A percentile compares a stretch with the other conserved stretches of the same genome.
These are phyloP conservation scores for Tuta absoluta DNA, from an alignment of 2,888 invertebrate species.

Conservation along the genomic window DNA sequence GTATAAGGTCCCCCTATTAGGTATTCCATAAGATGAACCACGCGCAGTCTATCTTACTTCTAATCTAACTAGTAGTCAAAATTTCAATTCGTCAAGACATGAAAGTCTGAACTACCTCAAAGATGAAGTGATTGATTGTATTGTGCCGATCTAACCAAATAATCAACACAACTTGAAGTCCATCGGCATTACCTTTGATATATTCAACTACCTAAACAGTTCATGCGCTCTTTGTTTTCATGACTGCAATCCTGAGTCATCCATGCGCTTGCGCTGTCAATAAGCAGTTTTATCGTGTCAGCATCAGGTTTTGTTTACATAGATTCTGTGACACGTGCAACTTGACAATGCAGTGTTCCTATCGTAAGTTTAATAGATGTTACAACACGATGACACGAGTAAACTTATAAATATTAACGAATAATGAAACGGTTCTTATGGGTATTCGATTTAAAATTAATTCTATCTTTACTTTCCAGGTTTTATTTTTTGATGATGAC, in stretches of 20 bases:
- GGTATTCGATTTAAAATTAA: too few relatives aligned
- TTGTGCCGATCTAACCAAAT: background rate
- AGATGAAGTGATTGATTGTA: background rate
- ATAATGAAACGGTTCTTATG: too few relatives aligned
- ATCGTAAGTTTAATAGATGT: background rate
- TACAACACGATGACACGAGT: background rate
- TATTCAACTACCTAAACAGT: conserved; percentile 17
- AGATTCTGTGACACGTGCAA: conserved; percentile 23
- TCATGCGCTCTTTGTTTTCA: conserved; percentile 23
- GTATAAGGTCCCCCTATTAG: too few relatives aligned
- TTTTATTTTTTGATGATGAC: too few relatives aligned
- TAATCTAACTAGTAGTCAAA: too few relatives aligned
- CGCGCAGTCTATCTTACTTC: too few relatives aligned
- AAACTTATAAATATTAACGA: background rate
- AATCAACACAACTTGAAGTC: background rate
- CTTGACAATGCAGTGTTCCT: conserved; percentile 11
- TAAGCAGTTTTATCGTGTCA: conserved; percentile 23
- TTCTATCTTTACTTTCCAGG: too few relatives aligned
- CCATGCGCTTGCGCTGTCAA: conserved; percentile 9
- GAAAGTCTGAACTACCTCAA: background rate
- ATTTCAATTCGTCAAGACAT: too few relatives aligned
- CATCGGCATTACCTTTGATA: background rate
- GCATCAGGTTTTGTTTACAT: conserved; percentile 25
- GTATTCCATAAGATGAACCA: too few relatives aligned
- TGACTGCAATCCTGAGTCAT: conserved; percentile 23